Evolutionary conservation across 2,797 vertebrate genomes (phyloP).

Genomic region (Meriones psammophilus): DNA sequence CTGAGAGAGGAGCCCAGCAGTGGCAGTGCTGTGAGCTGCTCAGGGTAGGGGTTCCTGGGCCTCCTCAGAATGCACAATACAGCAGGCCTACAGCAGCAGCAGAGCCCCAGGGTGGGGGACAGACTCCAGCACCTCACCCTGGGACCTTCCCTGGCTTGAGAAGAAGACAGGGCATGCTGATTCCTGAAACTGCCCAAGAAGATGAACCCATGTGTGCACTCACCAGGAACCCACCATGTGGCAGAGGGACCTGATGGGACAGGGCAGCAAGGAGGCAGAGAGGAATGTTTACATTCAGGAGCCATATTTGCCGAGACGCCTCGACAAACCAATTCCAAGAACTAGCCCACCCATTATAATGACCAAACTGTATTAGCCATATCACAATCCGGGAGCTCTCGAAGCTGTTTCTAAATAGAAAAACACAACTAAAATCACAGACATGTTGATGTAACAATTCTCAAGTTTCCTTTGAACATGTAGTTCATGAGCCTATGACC

Average conservation of each 20-base stretch:
- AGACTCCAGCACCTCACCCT: background rate
- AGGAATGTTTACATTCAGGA: background rate
- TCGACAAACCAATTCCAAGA: background rate
- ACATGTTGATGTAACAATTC: background rate
- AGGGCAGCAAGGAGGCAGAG: background rate
- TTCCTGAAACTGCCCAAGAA: constrained; percentile 39
- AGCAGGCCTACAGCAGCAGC: background rate
- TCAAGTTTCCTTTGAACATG: background rate
- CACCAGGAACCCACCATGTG: background rate
- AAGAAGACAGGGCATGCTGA: background rate
- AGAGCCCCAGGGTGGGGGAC: background rate
- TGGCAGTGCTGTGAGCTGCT: too few species aligned
- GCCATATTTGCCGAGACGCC: background rate
- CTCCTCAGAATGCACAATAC: background rate
- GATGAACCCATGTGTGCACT: background rate
- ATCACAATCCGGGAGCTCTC: constrained; percentile 12
- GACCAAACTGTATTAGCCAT: background rate
- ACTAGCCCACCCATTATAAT: background rate
- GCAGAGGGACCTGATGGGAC: background rate
- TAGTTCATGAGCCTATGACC: background rate
- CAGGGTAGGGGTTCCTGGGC: background rate
- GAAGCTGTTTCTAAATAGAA: constrained; percentile 27
- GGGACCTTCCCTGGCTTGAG: background rate
- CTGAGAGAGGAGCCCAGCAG: background rate
- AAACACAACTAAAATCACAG: constrained; percentile 17